Evolutionary conservation across 2,888 invertebrate species (phyloP).

Genomic region (Quadroppia sp.): DNA sequence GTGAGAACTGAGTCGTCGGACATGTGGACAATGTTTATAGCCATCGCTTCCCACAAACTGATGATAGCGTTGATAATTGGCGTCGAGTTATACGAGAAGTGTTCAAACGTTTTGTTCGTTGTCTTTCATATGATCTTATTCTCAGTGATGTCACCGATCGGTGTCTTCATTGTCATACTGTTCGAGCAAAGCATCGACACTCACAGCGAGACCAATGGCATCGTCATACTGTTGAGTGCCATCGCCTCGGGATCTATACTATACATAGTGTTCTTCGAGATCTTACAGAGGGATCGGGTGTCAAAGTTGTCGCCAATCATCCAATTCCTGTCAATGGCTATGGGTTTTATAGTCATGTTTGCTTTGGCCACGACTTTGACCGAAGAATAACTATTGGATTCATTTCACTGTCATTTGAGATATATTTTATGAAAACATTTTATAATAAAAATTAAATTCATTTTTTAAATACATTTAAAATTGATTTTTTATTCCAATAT

Average conservation of each 20-base stretch:
- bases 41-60: conserved; percentile 41
- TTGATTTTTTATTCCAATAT: too few species aligned
- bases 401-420: too few species aligned
- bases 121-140: conserved; percentile 24
- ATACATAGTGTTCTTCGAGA: conserved; percentile 44
- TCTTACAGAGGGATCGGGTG: conserved; percentile 31
- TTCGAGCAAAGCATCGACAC: neutral
- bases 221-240: conserved; percentile 41
- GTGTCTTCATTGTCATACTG: conserved; percentile 8
- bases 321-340: conserved; percentile 34
- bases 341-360: conserved; percentile 37
- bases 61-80: conserved; percentile 41
- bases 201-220: conserved; percentile 1
- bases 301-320: conserved; percentile 8
- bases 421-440: too few species aligned
- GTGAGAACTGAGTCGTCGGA: conserved; percentile 1
- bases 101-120: neutral
- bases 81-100: conserved; percentile 37
- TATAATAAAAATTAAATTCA: too few species aligned
- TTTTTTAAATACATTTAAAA: too few species aligned
- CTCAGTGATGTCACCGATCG: conserved; percentile 20
- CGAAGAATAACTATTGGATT: neutral
- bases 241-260: conserved; percentile 43
- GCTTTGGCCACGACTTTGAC: neutral
- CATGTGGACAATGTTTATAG: conserved; percentile 43